phyloP scores from a whole-genome alignment of 2,113 vertebrate species.

The Epinephelus lanceolatus region DNA sequence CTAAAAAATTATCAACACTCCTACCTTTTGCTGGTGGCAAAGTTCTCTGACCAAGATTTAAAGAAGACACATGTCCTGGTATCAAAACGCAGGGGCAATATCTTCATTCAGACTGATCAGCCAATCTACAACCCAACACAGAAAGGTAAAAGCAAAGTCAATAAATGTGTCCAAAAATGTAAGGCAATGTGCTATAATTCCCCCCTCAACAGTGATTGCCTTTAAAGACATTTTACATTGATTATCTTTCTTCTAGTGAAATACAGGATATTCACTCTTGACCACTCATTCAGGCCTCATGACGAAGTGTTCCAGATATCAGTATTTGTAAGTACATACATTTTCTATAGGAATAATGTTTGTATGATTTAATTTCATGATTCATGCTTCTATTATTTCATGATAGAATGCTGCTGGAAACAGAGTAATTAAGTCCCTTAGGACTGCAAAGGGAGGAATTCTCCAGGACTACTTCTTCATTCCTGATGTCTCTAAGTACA shows the following conservation, averaged over 20 bases:
- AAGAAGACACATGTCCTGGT: conserved; percentile 68
- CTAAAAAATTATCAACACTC: accelerated
- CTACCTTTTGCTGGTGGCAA: conserved; percentile 77
- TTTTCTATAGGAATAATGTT: neutral
- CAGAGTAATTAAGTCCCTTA: conserved; percentile 51
- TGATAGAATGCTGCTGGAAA: conserved; percentile 86
- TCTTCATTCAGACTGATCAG: conserved; percentile 91
- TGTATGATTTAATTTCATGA: neutral
- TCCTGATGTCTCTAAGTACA: conserved; percentile 86
- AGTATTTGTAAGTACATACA: conserved; percentile 75
- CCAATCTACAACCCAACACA: conserved; percentile 87
- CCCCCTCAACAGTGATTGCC: neutral
- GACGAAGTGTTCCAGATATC: conserved; percentile 21
- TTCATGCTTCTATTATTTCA: neutral
- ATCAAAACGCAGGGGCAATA: conserved; percentile 82
- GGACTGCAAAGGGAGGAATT: conserved; percentile 60
- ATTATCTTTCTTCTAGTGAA: conserved; percentile 65
- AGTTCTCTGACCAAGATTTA: neutral
- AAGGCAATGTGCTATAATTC: neutral
- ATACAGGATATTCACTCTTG: conserved; percentile 84
- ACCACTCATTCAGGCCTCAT: conserved; percentile 78
- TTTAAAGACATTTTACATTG: neutral
- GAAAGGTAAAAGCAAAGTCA: conserved; percentile 73
- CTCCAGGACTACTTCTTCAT: conserved; percentile 70
- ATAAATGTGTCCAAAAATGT: neutral